These are phyloP conservation scores for Lamprologus speciosus DNA, from an alignment of 2,113 vertebrate species.

Conservation along the genomic window DNA sequence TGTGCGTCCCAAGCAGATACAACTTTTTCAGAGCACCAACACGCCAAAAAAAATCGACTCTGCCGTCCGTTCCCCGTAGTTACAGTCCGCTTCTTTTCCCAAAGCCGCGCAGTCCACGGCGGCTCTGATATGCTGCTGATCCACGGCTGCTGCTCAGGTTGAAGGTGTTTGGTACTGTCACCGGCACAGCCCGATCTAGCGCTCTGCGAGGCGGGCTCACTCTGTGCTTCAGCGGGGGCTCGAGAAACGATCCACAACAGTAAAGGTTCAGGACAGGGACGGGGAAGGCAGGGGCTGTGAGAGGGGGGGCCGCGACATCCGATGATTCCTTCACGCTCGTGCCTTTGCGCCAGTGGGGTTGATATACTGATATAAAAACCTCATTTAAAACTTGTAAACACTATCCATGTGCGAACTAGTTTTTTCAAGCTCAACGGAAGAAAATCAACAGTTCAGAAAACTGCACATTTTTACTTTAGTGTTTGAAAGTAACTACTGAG, in stretches of 20 bases:
- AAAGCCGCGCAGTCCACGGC: neutral
- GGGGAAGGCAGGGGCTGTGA: neutral
- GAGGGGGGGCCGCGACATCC: slow-evolving; percentile 10
- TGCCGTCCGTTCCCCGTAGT: neutral
- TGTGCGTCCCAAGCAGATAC: neutral
- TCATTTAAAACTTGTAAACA: neutral
- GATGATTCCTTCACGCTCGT: neutral
- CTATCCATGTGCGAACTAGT: neutral
- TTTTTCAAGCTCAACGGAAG: neutral
- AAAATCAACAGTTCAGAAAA: neutral
- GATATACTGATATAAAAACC: neutral
- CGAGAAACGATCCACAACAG: slow-evolving; percentile 1
- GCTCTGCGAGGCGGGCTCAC: slow-evolving; percentile 3
- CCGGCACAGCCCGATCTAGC: neutral
- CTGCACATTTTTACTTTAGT: neutral
- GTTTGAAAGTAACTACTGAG: neutral
- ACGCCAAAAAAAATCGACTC: neutral
- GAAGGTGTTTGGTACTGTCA: slow-evolving; percentile 14
- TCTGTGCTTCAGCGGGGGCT: neutral
- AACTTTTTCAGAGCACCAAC: slow-evolving; percentile 23
- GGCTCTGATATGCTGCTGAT: neutral
- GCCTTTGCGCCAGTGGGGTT: neutral
- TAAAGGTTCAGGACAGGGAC: neutral
- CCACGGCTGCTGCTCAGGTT: neutral
- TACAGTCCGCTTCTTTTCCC: neutral